Conservation (phyloP, 2,888 invertebrate species). For the Agonopterix heracliana region DNA sequence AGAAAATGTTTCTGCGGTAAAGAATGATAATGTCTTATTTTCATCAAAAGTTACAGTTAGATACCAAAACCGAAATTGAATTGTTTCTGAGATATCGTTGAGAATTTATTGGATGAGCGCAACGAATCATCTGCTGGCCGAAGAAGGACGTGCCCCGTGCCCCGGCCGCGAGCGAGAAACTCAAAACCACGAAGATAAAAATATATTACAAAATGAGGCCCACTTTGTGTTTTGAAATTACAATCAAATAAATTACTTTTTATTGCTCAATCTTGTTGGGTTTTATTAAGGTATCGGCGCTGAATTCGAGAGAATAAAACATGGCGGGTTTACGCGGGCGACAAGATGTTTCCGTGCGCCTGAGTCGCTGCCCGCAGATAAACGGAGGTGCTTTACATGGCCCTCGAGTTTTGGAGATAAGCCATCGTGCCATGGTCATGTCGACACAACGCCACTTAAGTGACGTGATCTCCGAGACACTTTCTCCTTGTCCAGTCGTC, state of each 20-base stretch:
- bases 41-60: conserved; percentile 37
- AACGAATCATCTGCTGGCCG: conserved; percentile 46
- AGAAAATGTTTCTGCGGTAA: conserved; percentile 37
- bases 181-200: conserved; percentile 74
- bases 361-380: conserved; percentile 33
- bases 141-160: conserved; percentile 55
- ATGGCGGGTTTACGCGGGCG: conserved; percentile 69
- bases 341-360: conserved; percentile 52
- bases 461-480: conserved; percentile 24
- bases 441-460: conserved; percentile 44
- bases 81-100: conserved; percentile 43
- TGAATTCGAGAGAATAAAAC: conserved; percentile 69
- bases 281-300: conserved; percentile 75
- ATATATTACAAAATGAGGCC: conserved; percentile 74
- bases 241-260: conserved; percentile 77
- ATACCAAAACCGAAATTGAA: conserved; percentile 51
- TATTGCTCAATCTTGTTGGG: conserved; percentile 76
- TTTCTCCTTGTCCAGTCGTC: conserved; percentile 26
- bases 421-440: conserved; percentile 50
- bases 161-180: conserved; percentile 55
- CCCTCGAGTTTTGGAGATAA: conserved; percentile 62
- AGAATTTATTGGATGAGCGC: conserved; percentile 51
- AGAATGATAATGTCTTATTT: conserved; percentile 52
- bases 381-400: conserved; percentile 59
- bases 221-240: conserved; percentile 76